A percentile compares a stretch with the other conserved stretches of the same genome.
phyloP scores from a whole-genome alignment of 37 sponge, comb jelly and placozoan genomes.

The Ianthella basta region DNA sequence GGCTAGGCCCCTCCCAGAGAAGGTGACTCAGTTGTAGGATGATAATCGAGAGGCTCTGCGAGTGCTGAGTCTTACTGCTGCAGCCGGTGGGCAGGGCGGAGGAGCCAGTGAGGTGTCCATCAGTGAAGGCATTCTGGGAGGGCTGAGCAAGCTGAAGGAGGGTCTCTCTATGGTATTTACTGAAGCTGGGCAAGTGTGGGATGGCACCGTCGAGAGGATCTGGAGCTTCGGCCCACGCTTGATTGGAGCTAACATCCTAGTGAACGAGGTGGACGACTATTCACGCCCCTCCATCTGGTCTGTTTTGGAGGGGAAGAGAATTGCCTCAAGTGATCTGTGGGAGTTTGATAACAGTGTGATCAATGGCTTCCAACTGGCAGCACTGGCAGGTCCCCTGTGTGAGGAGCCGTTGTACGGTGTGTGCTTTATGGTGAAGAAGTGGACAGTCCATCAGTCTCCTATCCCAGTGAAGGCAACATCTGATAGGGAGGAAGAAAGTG shows the following conservation, averaged over 20 bases:
- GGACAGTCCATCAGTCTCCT: slow-evolving; percentile 45
- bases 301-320: background rate
- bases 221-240: slow-evolving; percentile 87
- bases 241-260: slow-evolving; percentile 87
- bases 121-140: background rate
- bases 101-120: background rate
- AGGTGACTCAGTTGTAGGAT: slow-evolving; percentile 58
- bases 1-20: slow-evolving; percentile 68
- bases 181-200: slow-evolving; percentile 43
- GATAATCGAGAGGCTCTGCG: slow-evolving; percentile 50
- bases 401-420: slow-evolving; percentile 94
- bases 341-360: slow-evolving; percentile 83
- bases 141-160: slow-evolving; percentile 41
- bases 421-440: slow-evolving; percentile 72
- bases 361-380: slow-evolving; percentile 93
- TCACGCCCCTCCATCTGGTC: slow-evolving; percentile 72
- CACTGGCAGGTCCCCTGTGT: slow-evolving; percentile 93
- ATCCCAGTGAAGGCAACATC: background rate
- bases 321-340: slow-evolving; percentile 9
- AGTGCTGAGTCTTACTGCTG: slow-evolving; percentile 24
- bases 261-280: slow-evolving; percentile 68
- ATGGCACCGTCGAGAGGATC: slow-evolving; percentile 66
- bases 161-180: slow-evolving; percentile 43
- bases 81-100: background rate
- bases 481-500: background rate